Conservation (phyloP, 2,113 vertebrate genomes). For the Neomonachus schauinslandi region DNA sequence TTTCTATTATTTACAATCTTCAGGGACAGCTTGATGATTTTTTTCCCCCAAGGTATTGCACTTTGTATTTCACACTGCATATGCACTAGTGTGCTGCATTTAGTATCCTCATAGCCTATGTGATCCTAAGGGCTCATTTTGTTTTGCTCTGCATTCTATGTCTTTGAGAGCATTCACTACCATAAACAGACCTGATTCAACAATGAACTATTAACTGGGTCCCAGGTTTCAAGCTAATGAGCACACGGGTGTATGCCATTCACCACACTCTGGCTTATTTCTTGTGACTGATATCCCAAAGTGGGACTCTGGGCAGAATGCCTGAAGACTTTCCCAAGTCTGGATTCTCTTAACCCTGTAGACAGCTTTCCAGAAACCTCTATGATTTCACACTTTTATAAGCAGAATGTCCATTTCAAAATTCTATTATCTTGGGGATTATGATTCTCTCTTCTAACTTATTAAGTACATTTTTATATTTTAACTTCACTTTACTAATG, state of each 20-base stretch:
- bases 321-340: background rate
- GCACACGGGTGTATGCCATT: fast-evolving
- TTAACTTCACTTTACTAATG: background rate
- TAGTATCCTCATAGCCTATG: background rate
- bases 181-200: background rate
- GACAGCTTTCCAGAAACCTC: background rate
- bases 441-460: background rate
- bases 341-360: background rate
- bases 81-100: background rate
- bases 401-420: background rate
- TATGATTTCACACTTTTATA: background rate
- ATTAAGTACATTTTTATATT: background rate
- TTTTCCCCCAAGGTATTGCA: background rate
- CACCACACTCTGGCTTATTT: background rate
- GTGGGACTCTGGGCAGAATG: background rate
- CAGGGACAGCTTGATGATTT: background rate
- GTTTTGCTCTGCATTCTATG: background rate
- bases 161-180: background rate
- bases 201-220: background rate
- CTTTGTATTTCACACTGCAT: background rate
- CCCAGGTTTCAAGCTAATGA: background rate
- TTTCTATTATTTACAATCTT: background rate
- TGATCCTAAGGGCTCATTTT: background rate
- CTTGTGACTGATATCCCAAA: background rate
- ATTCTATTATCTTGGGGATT: background rate